Base-by-base conservation (phyloP, 2,888 invertebrate species). In the Parnassius glacialis region DNA sequence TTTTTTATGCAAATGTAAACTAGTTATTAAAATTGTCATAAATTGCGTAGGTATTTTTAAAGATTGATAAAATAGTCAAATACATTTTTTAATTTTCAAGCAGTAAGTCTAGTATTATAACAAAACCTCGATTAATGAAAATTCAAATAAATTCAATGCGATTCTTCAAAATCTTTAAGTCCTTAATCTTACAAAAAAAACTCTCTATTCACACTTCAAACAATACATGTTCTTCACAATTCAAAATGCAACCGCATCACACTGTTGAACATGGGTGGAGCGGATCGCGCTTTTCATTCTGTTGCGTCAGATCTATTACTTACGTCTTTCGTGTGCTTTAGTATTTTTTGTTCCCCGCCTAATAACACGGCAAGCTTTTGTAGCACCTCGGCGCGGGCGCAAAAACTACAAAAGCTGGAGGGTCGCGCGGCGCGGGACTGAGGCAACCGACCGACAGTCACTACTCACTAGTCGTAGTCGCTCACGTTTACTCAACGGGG, bases 341-440 rank as follows among this genome's bases (percentile, higher is more conserved):
- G 83, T 81, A 84, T 83, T 90, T 89, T 91, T 88, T 87, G 85
- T 85, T 73, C 76, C 71, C 76, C 79, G 78, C 82, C 85, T 87
- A 87, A 89, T 87, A 87, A 85, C 87, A 90, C 87, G 83, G 83
- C 88, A 81, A 88, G 90, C 90, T 92, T 89, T 88, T 87, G 90
- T 87, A 85, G 89, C 85, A 86, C 87, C 87, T 92, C 88, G 81
- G 80, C 85, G 83, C 83, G 82, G 81, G 84, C 85, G 87, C 90
- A 90, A 92, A 92, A 92, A 92, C 87, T 81, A 91, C 87, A 87
- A 91, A 92, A 90, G 89, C 85, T 86, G 70, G 69, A 83, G 85
- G 88, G 92, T 90, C 92, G 89, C 65, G 89, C 65, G 65, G 66
- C 59, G 64, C 65, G 65, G 69, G 64, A 61, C 63, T 64, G 62